A percentile compares a stretch with the other conserved stretches of the same genome.
These are phyloP conservation scores for Baccha elongata DNA, from an alignment of 2,888 invertebrate genomes.

Conservation along the genomic window DNA sequence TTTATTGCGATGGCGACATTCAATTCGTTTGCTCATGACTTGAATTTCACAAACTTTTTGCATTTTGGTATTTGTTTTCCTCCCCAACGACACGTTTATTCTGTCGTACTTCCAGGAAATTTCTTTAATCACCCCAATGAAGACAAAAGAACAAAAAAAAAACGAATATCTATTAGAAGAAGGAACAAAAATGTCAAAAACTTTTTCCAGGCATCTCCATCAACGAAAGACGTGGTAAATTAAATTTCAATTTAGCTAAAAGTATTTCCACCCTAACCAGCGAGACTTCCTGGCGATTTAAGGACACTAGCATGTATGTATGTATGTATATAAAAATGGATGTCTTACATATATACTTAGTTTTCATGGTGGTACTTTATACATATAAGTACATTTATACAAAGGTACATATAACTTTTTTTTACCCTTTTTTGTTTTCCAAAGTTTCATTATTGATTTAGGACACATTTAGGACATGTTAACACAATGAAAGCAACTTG, in stretches of 20 bases:
- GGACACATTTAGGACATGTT: slow-evolving; percentile 18
- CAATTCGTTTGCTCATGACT: slow-evolving; percentile 36
- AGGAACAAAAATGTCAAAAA: slow-evolving; percentile 51
- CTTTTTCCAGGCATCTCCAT: slow-evolving; percentile 58
- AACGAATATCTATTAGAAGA: not conserved
- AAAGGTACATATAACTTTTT: slow-evolving; percentile 33
- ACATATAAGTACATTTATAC: too few relatives aligned
- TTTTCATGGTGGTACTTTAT: slow-evolving; percentile 31
- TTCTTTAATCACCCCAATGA: slow-evolving; percentile 49
- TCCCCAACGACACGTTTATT: slow-evolving; percentile 35
- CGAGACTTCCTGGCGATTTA: slow-evolving; percentile 13
- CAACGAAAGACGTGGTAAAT: slow-evolving; percentile 52
- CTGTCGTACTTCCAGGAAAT: slow-evolving; percentile 5
- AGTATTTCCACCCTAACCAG: slow-evolving; percentile 30
- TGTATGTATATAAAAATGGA: not conserved
- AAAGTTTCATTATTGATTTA: slow-evolving; percentile 47
- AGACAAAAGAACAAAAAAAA: slow-evolving; percentile 8
- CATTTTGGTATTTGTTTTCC: slow-evolving; percentile 46
- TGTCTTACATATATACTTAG: not conserved
- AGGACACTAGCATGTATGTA: slow-evolving; percentile 10
- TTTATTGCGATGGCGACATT: slow-evolving; percentile 4
- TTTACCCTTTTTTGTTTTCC: slow-evolving; percentile 15
- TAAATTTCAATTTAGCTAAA: slow-evolving; percentile 64
- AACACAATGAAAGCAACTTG: slow-evolving; percentile 16
- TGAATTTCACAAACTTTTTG: slow-evolving; percentile 51